Conservation (phyloP, 2,113 vertebrate species). For the Pseudorhombus dupliciocellatus region DNA sequence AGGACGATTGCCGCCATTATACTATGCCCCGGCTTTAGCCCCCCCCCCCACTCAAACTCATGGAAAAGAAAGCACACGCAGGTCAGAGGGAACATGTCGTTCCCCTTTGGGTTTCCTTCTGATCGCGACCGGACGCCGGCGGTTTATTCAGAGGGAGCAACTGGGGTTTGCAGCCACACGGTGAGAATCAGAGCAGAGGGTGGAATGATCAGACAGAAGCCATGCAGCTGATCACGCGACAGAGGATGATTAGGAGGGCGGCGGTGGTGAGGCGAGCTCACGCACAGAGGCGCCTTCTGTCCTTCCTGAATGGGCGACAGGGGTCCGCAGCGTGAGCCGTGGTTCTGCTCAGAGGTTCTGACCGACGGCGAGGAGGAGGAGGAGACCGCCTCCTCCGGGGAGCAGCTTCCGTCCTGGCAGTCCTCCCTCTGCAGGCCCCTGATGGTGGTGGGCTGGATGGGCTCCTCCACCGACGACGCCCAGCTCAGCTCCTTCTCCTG, state of each 20-base stretch:
- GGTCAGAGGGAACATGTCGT: background rate
- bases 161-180: slow-evolving; percentile 60
- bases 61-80: slow-evolving; percentile 10
- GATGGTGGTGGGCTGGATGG: slow-evolving; percentile 66
- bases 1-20: slow-evolving; percentile 17
- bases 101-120: background rate
- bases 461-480: slow-evolving; percentile 72
- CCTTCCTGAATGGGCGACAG: slow-evolving; percentile 70
- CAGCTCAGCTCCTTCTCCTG: slow-evolving; percentile 67
- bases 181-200: slow-evolving; percentile 8
- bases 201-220: slow-evolving; percentile 43
- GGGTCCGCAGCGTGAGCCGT: slow-evolving; percentile 57
- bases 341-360: slow-evolving; percentile 57
- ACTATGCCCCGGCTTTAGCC: slow-evolving; percentile 23
- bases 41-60: slow-evolving; percentile 32
- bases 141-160: background rate
- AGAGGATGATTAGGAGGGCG: slow-evolving; percentile 13
- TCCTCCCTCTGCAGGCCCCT: slow-evolving; percentile 72
- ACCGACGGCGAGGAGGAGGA: slow-evolving; percentile 13
- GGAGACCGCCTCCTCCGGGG: slow-evolving; percentile 61
- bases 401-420: slow-evolving; percentile 70
- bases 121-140: background rate
- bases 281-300: slow-evolving; percentile 76
- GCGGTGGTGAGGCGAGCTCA: slow-evolving; percentile 35
- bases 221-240: slow-evolving; percentile 46